A percentile compares a stretch with the other conserved stretches of the same genome.
These are phyloP conservation scores for Boloria selene DNA, from an alignment of 2,888 invertebrate species.

Conservation along the genomic window DNA sequence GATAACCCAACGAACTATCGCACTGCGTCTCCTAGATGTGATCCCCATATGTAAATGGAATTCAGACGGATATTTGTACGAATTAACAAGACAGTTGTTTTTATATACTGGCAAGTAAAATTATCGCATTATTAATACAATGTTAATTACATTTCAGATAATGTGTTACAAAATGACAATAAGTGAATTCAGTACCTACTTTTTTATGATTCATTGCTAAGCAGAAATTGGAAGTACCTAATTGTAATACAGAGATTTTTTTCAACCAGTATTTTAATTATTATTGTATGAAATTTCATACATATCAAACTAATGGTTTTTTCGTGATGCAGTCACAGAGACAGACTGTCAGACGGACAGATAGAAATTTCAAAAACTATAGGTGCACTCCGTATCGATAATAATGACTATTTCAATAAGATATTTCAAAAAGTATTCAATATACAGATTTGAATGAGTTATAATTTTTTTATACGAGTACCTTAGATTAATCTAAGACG, in stretches of 20 bases:
- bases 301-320: no score
- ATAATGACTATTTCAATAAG: no score
- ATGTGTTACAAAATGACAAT: slow-evolving; percentile 17
- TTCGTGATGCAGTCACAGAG: no score
- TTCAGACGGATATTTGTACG: slow-evolving; percentile 20
- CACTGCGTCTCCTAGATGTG: slow-evolving; percentile 69
- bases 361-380: no score
- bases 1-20: slow-evolving; percentile 77
- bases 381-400: no score
- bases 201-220: slow-evolving; percentile 39
- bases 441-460: no score
- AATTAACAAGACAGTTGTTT: not conserved
- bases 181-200: slow-evolving; percentile 26
- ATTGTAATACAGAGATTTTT: slow-evolving; percentile 32
- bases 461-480: no score
- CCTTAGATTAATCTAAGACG: no score
- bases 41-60: slow-evolving; percentile 54
- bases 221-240: slow-evolving; percentile 36
- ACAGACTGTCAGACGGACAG: no score
- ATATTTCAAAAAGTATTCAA: no score
- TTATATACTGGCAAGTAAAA: not conserved
- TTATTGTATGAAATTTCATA: slow-evolving; percentile 50
- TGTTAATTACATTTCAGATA: not conserved
- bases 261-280: slow-evolving; percentile 64
- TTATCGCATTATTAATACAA: not conserved